phyloP scores from a whole-genome alignment of 2,797 vertebrate species.

The Silurus lanzhouensis region DNA sequence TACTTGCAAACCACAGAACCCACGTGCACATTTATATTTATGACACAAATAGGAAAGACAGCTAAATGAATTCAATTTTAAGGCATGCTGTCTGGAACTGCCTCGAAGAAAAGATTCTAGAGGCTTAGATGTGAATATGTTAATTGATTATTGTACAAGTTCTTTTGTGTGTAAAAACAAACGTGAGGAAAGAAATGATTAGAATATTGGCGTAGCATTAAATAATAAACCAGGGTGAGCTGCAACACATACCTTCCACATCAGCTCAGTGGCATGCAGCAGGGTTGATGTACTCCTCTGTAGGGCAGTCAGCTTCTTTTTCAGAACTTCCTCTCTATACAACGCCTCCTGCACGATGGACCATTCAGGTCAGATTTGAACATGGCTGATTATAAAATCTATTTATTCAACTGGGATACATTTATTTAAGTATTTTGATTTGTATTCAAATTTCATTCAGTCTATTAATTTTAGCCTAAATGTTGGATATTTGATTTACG shows the following conservation, averaged over 20 bases:
- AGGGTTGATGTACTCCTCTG: slow-evolving; percentile 68
- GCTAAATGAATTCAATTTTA: not conserved
- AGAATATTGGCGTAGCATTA: not conserved
- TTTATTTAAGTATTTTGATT: not conserved
- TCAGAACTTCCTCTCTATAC: slow-evolving; percentile 73
- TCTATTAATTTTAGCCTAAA: not conserved
- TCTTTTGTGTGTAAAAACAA: not conserved
- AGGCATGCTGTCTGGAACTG: not conserved
- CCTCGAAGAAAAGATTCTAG: not conserved
- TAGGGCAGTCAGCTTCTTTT: slow-evolving; percentile 72
- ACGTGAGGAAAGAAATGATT: not conserved
- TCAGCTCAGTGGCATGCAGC: slow-evolving; percentile 65
- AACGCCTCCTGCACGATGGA: slow-evolving; percentile 73
- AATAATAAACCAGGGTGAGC: not conserved
- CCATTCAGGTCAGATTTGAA: slow-evolving; percentile 13
- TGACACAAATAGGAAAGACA: slow-evolving; percentile 37
- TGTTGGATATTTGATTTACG: not conserved
- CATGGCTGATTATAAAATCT: not conserved
- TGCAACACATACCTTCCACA: slow-evolving; percentile 73
- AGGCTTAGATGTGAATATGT: not conserved
- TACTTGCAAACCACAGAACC: slow-evolving; percentile 71
- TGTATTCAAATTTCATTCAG: not conserved
- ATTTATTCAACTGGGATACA: not conserved
- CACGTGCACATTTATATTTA: slow-evolving; percentile 24
- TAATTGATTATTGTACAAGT: not conserved